Conservation (phyloP, 2,113 vertebrate species). For the Bubo blakistoni region DNA sequence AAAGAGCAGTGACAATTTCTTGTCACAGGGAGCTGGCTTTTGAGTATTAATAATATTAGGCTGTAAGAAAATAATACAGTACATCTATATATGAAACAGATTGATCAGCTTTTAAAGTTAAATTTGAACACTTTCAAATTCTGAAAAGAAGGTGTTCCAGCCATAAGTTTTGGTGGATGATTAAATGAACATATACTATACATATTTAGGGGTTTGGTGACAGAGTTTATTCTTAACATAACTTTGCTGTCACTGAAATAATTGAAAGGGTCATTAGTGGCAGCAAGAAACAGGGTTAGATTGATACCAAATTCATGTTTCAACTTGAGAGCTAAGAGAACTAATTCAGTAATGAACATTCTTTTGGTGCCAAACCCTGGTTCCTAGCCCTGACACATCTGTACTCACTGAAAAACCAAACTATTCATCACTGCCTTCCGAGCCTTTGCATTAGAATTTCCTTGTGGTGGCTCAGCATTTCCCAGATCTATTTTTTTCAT, state of each 20-base stretch:
- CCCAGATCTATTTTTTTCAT: not conserved
- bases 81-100: not conserved
- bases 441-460: not conserved
- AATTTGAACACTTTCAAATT: not conserved
- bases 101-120: not conserved
- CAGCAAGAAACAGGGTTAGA: not conserved
- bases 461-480: not conserved
- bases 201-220: not conserved
- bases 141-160: not conserved
- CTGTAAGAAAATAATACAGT: not conserved
- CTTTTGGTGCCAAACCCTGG: not conserved
- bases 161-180: not conserved
- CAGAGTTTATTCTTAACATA: not conserved
- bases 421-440: not conserved
- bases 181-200: not conserved
- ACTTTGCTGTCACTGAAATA: not conserved
- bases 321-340: not conserved
- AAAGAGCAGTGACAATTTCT: not conserved
- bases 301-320: not conserved
- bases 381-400: not conserved
- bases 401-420: not conserved
- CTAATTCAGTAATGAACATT: not conserved
- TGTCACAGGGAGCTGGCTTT: not conserved
- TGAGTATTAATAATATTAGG: not conserved
- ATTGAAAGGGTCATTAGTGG: not conserved